phyloP scores from a whole-genome alignment of 2,113 vertebrate species.

The Rutilus rutilus region DNA sequence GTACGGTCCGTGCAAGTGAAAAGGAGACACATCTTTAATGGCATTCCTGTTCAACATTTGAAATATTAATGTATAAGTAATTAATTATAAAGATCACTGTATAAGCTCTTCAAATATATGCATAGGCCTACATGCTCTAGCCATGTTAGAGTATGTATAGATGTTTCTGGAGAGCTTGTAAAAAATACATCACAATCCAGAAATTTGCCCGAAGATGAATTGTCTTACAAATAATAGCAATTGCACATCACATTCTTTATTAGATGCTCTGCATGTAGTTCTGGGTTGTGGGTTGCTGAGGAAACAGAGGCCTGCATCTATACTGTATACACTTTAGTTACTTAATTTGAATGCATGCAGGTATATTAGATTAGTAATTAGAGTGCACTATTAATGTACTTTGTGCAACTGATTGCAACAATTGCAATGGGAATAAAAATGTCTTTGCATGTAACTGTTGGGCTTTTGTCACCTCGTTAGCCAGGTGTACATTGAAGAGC shows the following conservation, averaged over 20 bases:
- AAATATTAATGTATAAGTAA: neutral
- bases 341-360: neutral
- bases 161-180: neutral
- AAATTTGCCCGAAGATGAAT: neutral
- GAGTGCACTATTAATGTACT: neutral
- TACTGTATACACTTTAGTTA: neutral
- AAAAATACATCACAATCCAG: neutral
- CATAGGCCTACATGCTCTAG: neutral
- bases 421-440: neutral
- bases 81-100: neutral
- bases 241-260: neutral
- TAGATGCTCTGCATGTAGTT: no score
- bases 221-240: neutral
- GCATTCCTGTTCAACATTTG: neutral
- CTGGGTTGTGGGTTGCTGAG: neutral
- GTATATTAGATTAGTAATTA: neutral
- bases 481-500: no score
- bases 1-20: slow-evolving; percentile 8
- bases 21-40: neutral
- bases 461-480: neutral
- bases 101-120: neutral
- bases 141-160: neutral
- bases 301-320: neutral
- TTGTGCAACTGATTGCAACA: neutral
- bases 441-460: neutral